phyloP scores from a whole-genome alignment of 2,797 vertebrate species.

The Cichlasoma orientale region DNA sequence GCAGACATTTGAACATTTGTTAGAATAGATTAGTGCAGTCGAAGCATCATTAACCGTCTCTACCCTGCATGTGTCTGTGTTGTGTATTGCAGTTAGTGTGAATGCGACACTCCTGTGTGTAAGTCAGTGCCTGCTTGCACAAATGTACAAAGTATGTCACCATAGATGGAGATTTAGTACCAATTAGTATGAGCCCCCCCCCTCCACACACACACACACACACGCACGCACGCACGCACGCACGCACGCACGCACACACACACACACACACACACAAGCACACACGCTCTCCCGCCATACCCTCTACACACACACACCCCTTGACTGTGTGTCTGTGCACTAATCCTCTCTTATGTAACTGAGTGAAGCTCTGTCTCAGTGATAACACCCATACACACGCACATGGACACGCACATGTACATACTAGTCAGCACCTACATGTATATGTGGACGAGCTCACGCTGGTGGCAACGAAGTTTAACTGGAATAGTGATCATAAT shows the following conservation, averaged over 20 bases:
- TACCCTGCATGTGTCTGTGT: background rate
- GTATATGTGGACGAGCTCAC: slow-evolving; percentile 23
- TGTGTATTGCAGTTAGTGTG: background rate
- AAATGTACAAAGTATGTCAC: slow-evolving; percentile 33
- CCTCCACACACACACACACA: background rate
- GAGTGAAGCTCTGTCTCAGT: slow-evolving; percentile 34
- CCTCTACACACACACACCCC: no score
- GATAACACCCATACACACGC: slow-evolving; percentile 29
- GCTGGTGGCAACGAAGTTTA: background rate
- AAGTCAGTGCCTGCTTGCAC: background rate
- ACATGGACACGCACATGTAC: slow-evolving; percentile 31
- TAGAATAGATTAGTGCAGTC: slow-evolving; percentile 9
- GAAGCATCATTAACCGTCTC: slow-evolving; percentile 33
- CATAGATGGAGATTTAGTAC: slow-evolving; percentile 52
- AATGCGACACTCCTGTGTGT: background rate
- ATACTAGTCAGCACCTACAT: slow-evolving; percentile 23
- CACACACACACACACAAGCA: background rate
- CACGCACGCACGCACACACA: background rate
- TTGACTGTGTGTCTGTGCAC: slow-evolving; percentile 27
- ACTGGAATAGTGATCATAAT: background rate
- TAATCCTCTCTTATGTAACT: slow-evolving; percentile 79
- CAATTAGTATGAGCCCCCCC: slow-evolving; percentile 51
- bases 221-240: background rate
- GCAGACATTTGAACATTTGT: slow-evolving; percentile 3
- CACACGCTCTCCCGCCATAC: no score